Percentiles rank a stretch among this genome's conserved stretches.
Evolutionary conservation across 1,140 invertebrate species (phyloP).

Genomic region (Muscidifurax raptorellus): DNA sequence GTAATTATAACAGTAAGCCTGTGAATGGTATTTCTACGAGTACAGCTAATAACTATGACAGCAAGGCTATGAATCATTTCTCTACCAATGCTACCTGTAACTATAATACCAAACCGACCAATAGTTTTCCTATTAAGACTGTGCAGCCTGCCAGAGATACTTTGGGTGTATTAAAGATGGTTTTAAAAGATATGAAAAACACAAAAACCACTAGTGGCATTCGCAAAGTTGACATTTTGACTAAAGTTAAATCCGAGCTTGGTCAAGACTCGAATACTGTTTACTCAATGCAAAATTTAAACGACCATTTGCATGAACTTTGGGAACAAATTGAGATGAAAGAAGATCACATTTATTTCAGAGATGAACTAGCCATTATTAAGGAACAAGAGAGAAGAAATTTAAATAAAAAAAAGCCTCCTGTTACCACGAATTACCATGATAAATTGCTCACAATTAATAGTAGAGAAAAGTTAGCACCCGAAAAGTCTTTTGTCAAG

Average conservation of each 20-base stretch:
- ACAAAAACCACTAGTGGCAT: not conserved
- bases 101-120: not conserved
- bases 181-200: conserved; percentile 1
- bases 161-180: not conserved
- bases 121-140: not conserved
- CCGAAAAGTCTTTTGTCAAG: not conserved
- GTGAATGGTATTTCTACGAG: too few relatives aligned
- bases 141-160: not conserved
- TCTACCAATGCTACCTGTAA: not conserved
- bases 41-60: not conserved
- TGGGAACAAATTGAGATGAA: conserved; percentile 52
- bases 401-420: not conserved
- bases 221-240: conserved; percentile 20
- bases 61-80: not conserved
- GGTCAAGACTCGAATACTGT: not conserved
- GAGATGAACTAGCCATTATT: not conserved
- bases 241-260: conserved; percentile 21
- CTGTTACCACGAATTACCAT: too few relatives aligned
- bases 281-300: not conserved
- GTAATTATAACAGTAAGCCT: not conserved
- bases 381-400: not conserved
- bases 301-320: conserved; percentile 53
- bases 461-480: not conserved
- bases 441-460: not conserved
- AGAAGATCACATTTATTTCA: conserved; percentile 54